These are phyloP conservation scores for Coptotermes formosanus DNA, from an alignment of 1,140 invertebrate species.

Conservation along the genomic window DNA sequence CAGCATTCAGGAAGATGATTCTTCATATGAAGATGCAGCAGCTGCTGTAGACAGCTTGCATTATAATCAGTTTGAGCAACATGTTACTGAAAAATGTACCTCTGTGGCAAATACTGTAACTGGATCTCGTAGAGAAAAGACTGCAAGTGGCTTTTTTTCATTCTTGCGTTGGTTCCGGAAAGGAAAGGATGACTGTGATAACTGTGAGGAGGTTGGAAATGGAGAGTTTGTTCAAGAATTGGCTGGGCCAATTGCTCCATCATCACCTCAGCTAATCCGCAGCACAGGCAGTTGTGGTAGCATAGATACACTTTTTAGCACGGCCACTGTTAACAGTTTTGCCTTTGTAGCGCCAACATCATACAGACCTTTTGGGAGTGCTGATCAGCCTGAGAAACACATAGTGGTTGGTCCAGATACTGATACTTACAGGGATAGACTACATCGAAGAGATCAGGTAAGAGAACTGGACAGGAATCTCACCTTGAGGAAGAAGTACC, in stretches of 20 bases:
- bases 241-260: slow-evolving; percentile 29
- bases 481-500: slow-evolving; percentile 63
- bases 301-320: slow-evolving; percentile 61
- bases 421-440: slow-evolving; percentile 59
- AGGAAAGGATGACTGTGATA: slow-evolving; percentile 35
- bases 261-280: slow-evolving; percentile 36
- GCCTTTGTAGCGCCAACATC: slow-evolving; percentile 59
- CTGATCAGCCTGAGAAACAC: slow-evolving; percentile 44
- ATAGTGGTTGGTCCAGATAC: slow-evolving; percentile 54
- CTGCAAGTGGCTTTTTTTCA: slow-evolving; percentile 47
- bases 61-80: slow-evolving; percentile 15
- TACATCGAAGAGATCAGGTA: slow-evolving; percentile 57
- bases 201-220: slow-evolving; percentile 33
- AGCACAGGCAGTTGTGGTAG: slow-evolving; percentile 51
- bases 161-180: slow-evolving; percentile 54
- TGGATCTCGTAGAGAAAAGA: slow-evolving; percentile 28
- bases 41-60: slow-evolving; percentile 10
- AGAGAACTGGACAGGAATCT: slow-evolving; percentile 56
- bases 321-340: slow-evolving; percentile 68
- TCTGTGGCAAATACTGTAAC: background rate
- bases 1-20: background rate
- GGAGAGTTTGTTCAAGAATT: slow-evolving; percentile 35
- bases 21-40: slow-evolving; percentile 21
- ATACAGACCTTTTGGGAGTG: slow-evolving; percentile 49
- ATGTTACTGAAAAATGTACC: background rate